Percentiles rank a stretch among this genome's conserved stretches.
These are phyloP conservation scores for Scolopax bukidnonensis DNA, from an alignment of 2,797 vertebrate species.

Conservation along the genomic window DNA sequence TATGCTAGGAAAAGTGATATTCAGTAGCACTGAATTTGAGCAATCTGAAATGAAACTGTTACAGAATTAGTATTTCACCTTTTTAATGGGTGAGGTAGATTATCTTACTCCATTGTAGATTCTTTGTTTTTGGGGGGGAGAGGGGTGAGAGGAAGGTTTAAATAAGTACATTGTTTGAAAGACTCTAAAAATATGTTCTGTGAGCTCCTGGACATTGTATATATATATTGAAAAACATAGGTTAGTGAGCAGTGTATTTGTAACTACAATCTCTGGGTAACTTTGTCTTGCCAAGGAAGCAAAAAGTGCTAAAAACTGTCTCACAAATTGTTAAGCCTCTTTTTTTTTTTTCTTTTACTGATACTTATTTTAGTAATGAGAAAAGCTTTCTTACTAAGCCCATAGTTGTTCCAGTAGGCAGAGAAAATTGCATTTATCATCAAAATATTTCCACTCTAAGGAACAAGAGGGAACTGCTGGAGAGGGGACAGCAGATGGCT, in stretches of 20 bases:
- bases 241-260: not conserved
- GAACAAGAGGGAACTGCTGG: not conserved
- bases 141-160: not conserved
- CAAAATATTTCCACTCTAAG: not conserved
- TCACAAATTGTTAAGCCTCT: not conserved
- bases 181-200: not conserved
- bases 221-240: not conserved
- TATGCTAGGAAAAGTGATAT: not conserved
- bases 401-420: too few species aligned
- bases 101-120: not conserved
- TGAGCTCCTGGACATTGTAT: not conserved
- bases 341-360: not conserved
- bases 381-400: not conserved
- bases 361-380: not conserved
- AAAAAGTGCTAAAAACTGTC: not conserved
- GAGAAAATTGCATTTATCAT: too few species aligned
- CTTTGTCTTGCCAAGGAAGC: not conserved
- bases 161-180: not conserved
- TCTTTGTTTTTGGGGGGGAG: rapidly evolving
- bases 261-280: not conserved
- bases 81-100: not conserved
- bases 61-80: not conserved
- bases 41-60: not conserved
- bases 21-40: not conserved
- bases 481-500: too few species aligned